Percentiles rank a stretch among this genome's conserved stretches.
Conservation (phyloP, 2,888 invertebrate genomes). For the Laspeyria flexula region DNA sequence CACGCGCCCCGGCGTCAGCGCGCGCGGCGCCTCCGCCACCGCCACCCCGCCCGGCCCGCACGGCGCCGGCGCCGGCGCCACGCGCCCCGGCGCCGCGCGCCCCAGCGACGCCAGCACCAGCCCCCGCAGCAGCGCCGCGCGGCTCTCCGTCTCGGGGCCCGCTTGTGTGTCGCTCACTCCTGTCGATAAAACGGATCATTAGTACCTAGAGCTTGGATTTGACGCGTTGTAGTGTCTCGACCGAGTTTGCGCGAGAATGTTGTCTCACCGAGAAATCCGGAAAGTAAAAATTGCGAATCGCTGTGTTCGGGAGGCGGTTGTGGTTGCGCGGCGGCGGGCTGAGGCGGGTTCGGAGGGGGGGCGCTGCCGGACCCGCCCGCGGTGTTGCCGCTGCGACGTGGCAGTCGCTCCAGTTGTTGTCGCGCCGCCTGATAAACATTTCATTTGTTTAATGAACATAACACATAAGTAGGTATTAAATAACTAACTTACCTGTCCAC, state of each 20-base stretch:
- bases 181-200: conserved; percentile 21
- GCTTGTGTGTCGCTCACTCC: conserved; percentile 57
- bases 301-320: conserved; percentile 63
- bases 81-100: conserved; percentile 56
- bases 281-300: conserved; percentile 73
- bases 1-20: conserved; percentile 42
- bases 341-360: conserved; percentile 77
- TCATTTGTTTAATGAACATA: background rate
- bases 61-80: conserved; percentile 58
- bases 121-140: conserved; percentile 77
- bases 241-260: too few species aligned
- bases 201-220: too few species aligned
- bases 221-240: too few species aligned
- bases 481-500: too few species aligned
- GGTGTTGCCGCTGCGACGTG: conserved; percentile 89
- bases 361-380: conserved; percentile 81
- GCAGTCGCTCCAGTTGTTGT: conserved; percentile 95
- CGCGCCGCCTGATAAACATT: conserved; percentile 89
- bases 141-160: conserved; percentile 66
- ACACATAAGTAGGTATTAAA: background rate
- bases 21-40: conserved; percentile 67
- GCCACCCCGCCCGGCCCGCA: conserved; percentile 75
- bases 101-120: conserved; percentile 80
- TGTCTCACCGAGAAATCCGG: conserved; percentile 71
- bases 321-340: conserved; percentile 66